Evolutionary conservation across 2,113 vertebrate species (phyloP).

Genomic region (Pseudorasbora parva): DNA sequence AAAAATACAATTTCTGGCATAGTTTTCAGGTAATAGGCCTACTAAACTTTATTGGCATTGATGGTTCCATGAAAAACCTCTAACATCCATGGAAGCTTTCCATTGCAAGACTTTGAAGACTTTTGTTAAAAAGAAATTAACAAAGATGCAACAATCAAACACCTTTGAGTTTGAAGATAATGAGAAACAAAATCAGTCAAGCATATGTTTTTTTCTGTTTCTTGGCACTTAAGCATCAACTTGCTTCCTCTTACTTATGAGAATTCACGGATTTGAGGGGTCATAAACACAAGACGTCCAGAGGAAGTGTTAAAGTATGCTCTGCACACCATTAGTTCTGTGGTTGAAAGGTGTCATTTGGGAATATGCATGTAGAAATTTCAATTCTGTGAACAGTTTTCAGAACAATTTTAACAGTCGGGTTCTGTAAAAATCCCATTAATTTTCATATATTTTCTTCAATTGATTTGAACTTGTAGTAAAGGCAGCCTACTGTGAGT

Average conservation of each 20-base stretch:
- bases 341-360: background rate
- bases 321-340: background rate
- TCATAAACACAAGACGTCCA: conserved; percentile 35
- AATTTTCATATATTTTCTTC: too few species aligned
- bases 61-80: too few species aligned
- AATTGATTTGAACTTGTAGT: too few species aligned
- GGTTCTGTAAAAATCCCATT: too few species aligned
- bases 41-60: too few species aligned
- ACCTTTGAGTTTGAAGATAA: background rate
- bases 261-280: conserved; percentile 12
- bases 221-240: conserved; percentile 37
- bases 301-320: conserved; percentile 32
- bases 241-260: conserved; percentile 52
- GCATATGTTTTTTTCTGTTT: conserved; percentile 32
- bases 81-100: too few species aligned
- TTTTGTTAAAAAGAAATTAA: background rate
- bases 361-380: background rate
- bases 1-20: too few species aligned
- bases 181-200: background rate
- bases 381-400: background rate
- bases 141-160: background rate
- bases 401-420: too few species aligned
- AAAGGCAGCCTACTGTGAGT: too few species aligned
- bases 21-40: too few species aligned
- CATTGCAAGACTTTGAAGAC: background rate